Conservation (phyloP, 2,113 vertebrate species). For the Boleophthalmus pectinirostris region DNA sequence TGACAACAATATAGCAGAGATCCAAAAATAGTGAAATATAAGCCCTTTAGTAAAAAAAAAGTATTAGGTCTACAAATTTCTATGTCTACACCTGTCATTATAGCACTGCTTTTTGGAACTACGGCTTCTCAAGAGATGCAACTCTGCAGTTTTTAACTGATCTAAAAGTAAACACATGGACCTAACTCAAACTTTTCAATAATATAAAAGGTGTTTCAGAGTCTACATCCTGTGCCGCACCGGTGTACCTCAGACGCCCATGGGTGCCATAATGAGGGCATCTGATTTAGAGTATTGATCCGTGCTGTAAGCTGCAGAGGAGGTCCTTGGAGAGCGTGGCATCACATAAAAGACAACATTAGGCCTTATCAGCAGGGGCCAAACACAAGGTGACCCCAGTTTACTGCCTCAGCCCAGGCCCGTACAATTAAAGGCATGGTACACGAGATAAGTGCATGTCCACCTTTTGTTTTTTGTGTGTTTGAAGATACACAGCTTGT, state of each 20-base stretch:
- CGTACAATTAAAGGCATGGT: conserved; percentile 50
- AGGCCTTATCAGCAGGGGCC: conserved; percentile 66
- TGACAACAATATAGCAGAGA: too few species aligned
- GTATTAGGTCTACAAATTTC: too few species aligned
- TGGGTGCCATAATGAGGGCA: conserved; percentile 48
- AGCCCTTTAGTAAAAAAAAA: too few species aligned
- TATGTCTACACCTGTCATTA: too few species aligned
- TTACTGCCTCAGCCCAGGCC: conserved; percentile 54
- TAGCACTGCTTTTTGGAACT: too few species aligned
- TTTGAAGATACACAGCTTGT: background rate
- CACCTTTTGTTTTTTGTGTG: conserved; percentile 18
- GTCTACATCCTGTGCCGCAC: background rate
- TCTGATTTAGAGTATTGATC: conserved; percentile 74
- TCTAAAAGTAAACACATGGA: too few species aligned
- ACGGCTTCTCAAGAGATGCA: too few species aligned
- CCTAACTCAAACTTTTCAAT: background rate
- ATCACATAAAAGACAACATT: conserved; percentile 71
- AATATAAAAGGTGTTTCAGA: background rate
- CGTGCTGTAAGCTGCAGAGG: conserved; percentile 51
- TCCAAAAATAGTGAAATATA: too few species aligned
- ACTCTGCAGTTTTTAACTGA: too few species aligned
- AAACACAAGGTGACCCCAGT: conserved; percentile 71
- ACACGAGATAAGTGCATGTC: conserved; percentile 41
- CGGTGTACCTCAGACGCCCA: conserved; percentile 15
- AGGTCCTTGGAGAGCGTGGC: conserved; percentile 53